Conservation (phyloP, 2,797 vertebrate species). For the Gobio occitaniae region DNA sequence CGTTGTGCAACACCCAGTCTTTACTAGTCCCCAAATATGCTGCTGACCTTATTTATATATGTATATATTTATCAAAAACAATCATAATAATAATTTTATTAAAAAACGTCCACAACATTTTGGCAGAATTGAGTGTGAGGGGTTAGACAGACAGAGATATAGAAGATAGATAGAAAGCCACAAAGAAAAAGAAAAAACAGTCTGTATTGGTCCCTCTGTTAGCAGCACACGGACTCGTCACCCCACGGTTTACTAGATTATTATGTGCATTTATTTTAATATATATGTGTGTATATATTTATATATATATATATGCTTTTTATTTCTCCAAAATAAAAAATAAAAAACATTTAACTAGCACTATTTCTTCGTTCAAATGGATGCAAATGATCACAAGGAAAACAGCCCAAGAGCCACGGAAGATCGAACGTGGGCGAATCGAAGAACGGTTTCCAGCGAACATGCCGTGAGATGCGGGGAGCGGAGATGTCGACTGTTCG, state of each 20-base stretch:
- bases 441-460: constrained; percentile 49
- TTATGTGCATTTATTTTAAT: constrained; percentile 62
- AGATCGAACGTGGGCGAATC: constrained; percentile 63
- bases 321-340: constrained; percentile 72
- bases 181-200: constrained; percentile 60
- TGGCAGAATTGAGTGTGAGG: constrained; percentile 70
- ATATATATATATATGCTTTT: constrained; percentile 58
- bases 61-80: constrained; percentile 59
- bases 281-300: constrained; percentile 66
- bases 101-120: constrained; percentile 68
- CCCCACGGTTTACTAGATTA: constrained; percentile 49
- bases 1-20: not conserved
- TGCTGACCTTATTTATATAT: constrained; percentile 18
- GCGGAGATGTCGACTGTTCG: constrained; percentile 15
- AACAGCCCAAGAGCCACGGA: constrained; percentile 78
- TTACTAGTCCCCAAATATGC: constrained; percentile 37
- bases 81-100: constrained; percentile 60
- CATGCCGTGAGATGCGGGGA: constrained; percentile 56
- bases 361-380: constrained; percentile 75
- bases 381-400: constrained; percentile 77
- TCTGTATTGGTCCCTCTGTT: constrained; percentile 66
- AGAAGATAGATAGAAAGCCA: constrained; percentile 61
- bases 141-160: constrained; percentile 61
- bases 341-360: constrained; percentile 73
- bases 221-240: constrained; percentile 71